Base-by-base conservation (phyloP, 2,797 vertebrate genomes). In the Protosalanx chinensis region DNA sequence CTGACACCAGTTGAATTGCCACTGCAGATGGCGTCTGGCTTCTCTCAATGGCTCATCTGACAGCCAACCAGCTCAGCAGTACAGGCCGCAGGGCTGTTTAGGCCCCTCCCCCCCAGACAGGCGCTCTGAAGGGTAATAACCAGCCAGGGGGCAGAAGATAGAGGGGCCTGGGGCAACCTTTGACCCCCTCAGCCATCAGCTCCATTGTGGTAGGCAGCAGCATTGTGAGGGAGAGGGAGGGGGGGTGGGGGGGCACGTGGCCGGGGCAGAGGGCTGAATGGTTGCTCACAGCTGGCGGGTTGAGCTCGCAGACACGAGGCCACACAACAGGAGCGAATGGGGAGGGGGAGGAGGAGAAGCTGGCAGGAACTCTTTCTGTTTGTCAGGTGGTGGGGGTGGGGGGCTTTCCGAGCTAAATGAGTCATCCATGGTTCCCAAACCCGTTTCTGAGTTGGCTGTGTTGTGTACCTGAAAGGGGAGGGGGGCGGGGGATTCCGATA, bases 11-110 rank as follows among this genome's bases (percentile, higher is more conserved):
- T 23, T 76, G 62, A 70, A 66, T 80, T 88, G 89, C 83, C 77
- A 84, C 87, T 89, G 87, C 91, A 92, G 90, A 91, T 91, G 90
- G 89, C 85, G 90, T 88, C 88, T 89, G 86, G 82, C 81, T 77
- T 74, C 80, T 83, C 86, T 91, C 85, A 91, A 91, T 87, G 83
- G 86, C 86, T 89, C 86, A 86, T 89, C 88, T 88, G 87, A 90
- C 89, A 86, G 83, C 83, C 85, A 84, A 85, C 80, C 78, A 88
- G 81, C 82, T 79, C 81, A 80, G 81, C 79, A 85, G 90, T 89
- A 91, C 89, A 90, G 85, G 89, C 84, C 79, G 73, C 73, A 64
- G 89, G 91, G 92, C 91, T 91, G 88, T 85, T 80, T 58, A 49
- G 86, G 86, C 86, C 89, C 83, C 83, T 66, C 59, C 85, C 87